Percentiles rank a stretch among this genome's conserved stretches.
Conservation (phyloP, 2,888 invertebrate species). For the Cryptus armator region DNA sequence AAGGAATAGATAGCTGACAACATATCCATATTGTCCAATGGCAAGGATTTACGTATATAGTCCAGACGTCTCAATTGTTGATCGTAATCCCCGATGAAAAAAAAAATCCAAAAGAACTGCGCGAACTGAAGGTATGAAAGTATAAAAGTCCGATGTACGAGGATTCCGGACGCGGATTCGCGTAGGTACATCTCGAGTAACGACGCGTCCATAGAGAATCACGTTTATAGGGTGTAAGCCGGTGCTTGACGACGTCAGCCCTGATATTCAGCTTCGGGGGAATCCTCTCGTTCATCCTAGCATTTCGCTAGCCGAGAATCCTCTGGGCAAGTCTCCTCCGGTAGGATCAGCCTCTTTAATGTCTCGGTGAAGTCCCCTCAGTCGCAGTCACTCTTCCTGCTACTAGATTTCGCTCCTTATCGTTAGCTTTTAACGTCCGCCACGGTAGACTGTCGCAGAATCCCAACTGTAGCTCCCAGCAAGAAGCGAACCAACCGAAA, state of each 20-base stretch:
- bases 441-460: conserved; percentile 11
- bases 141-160: conserved; percentile 56
- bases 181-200: conserved; percentile 37
- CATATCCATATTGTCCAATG: background rate
- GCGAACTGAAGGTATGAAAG: conserved; percentile 7
- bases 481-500: background rate
- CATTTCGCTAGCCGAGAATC: conserved; percentile 42
- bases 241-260: conserved; percentile 67
- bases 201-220: conserved; percentile 53
- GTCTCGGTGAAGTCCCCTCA: conserved; percentile 45
- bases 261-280: conserved; percentile 35
- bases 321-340: conserved; percentile 36
- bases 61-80: conserved; percentile 11
- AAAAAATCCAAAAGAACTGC: conserved; percentile 11
- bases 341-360: conserved; percentile 64
- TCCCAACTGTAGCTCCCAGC: background rate
- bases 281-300: conserved; percentile 44
- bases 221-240: conserved; percentile 75
- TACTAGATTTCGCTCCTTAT: conserved; percentile 41
- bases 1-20: background rate
- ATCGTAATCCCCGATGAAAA: background rate
- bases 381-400: conserved; percentile 41
- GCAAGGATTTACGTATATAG: background rate
- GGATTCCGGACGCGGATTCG: conserved; percentile 25
- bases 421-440: conserved; percentile 38